Evolutionary conservation across 2,888 invertebrate species (phyloP).

Genomic region (Sipha maydis): DNA sequence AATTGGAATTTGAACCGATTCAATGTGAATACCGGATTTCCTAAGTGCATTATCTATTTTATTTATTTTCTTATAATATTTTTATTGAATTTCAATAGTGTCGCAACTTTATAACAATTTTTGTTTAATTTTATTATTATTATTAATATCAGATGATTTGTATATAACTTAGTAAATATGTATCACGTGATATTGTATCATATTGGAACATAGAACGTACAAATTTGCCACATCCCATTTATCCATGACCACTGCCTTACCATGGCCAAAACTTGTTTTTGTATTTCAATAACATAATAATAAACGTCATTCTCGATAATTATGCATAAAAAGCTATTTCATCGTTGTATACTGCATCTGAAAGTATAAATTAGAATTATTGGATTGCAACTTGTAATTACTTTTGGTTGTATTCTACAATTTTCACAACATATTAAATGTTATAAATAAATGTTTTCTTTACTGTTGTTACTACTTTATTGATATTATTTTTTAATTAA

Average conservation of each 20-base stretch:
- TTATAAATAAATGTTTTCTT: neutral
- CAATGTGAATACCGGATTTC: neutral
- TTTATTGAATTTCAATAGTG: neutral
- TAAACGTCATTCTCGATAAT: neutral
- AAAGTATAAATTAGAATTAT: neutral
- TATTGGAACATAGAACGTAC: neutral
- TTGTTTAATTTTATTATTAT: neutral
- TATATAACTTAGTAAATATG: neutral
- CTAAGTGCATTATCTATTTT: neutral
- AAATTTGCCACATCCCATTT: neutral
- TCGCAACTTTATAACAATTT: neutral
- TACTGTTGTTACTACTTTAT: neutral
- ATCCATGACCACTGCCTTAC: neutral
- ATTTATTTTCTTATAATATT: neutral
- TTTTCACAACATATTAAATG: neutral
- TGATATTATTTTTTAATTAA: neutral
- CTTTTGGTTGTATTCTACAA: neutral
- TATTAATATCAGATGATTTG: neutral
- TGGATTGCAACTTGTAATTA: neutral
- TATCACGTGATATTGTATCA: neutral
- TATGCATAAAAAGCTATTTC: neutral
- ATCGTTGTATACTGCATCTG: neutral
- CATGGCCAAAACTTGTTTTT: conserved; percentile 45
- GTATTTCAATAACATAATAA: conserved; percentile 34
- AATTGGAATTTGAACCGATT: neutral